phyloP scores from a whole-genome alignment of 2,113 vertebrate genomes.

The Apeltes quadracus region DNA sequence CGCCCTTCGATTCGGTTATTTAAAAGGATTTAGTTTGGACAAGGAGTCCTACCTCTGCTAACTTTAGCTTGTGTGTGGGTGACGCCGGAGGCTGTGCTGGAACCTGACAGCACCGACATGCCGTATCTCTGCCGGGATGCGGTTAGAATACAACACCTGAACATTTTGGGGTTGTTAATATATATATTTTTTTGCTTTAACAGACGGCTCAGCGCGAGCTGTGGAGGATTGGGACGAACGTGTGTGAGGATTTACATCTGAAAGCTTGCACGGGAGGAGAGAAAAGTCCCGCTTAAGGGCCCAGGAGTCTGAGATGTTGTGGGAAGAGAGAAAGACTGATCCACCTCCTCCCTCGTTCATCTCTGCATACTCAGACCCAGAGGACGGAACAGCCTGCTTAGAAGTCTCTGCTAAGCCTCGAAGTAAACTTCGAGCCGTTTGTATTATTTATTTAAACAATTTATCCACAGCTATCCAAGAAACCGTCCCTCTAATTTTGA shows the following conservation, averaged over 20 bases:
- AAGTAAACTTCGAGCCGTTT: neutral
- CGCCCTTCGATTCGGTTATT: neutral
- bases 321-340: slow-evolving; percentile 2
- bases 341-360: neutral
- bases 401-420: neutral
- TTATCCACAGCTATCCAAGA: no score
- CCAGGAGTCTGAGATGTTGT: neutral
- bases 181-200: neutral
- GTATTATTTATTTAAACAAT: neutral
- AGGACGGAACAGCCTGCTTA: neutral
- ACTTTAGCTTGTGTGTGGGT: neutral
- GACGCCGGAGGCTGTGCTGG: neutral
- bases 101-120: neutral
- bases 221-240: neutral
- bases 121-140: neutral
- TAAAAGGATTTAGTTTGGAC: neutral
- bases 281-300: neutral
- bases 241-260: neutral
- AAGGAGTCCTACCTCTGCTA: neutral
- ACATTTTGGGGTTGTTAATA: neutral
- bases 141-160: neutral
- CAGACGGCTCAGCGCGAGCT: neutral
- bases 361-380: neutral
- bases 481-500: no score
- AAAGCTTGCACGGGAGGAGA: neutral